Percentiles rank a stretch among this genome's conserved stretches.
Evolutionary conservation across 2,888 invertebrate genomes (phyloP).

Genomic region (Morinoia aosen): DNA sequence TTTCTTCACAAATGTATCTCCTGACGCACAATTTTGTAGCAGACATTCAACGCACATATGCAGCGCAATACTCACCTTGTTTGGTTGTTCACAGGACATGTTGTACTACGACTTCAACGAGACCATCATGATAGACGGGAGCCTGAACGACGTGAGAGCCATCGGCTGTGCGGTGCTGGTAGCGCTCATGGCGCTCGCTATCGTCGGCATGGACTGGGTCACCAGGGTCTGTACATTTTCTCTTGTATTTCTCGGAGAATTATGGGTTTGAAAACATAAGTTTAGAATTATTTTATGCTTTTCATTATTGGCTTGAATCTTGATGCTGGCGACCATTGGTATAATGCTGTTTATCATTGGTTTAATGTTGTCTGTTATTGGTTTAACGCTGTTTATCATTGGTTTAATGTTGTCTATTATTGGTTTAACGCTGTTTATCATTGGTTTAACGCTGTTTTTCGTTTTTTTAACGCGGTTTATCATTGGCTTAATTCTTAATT

Average conservation of each 20-base stretch:
- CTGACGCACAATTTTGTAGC: not conserved
- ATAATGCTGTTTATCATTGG: no score
- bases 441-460: no score
- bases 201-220: slow-evolving; percentile 78
- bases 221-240: slow-evolving; percentile 73
- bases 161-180: slow-evolving; percentile 71
- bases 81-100: slow-evolving; percentile 56
- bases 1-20: not conserved
- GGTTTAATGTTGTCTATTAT: no score
- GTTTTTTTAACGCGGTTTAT: no score
- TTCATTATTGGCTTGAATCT: no score
- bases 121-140: slow-evolving; percentile 61
- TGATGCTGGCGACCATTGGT: no score
- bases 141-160: slow-evolving; percentile 66
- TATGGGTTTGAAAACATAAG: no score
- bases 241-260: not conserved
- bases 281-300: no score
- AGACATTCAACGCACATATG: not conserved
- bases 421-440: no score
- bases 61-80: not conserved
- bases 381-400: no score
- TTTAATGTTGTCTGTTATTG: no score
- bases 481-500: no score
- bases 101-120: slow-evolving; percentile 60
- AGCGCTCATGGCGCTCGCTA: slow-evolving; percentile 74